Evolutionary conservation across 2,797 vertebrate genomes (phyloP), one percentile per base, ranked within the genome.

Genomic region (Tragelaphus eurycerus): DNA sequence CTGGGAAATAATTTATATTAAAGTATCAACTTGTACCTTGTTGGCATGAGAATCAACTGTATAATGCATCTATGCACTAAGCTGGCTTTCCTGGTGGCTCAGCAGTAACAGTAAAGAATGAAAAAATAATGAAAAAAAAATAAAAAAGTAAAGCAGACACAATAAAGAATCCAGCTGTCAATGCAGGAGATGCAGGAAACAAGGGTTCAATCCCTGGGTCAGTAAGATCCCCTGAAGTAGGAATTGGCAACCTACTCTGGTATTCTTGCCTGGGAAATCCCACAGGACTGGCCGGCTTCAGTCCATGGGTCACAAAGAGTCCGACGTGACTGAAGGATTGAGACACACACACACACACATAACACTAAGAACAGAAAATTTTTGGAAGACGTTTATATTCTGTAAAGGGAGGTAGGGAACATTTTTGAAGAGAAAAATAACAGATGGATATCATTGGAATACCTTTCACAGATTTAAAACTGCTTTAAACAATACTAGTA

Each of bases 1-100:
- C 83, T 98, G 85, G 84, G 96, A 98, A 98, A 97, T 98, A 98
- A 97, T 97, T 98, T 97, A 94, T 97, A 92, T 95, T 96, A 48
- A 97, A 98, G 88, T 97, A 98, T 97, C 95, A 98, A 95, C 74
- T 92, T 96, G 87, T 90, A 98, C 95, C 52, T 98, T 96, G 90
- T 97, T 98, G 98, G 95, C 88, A 64, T 94, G 96, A 93, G 92
- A 97, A 97, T 97, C 96, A 98, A 97, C 98, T 98, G 96, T 97
- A 97, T 15, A 97, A 95, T 97, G 74, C 27, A 55, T 96, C 93
- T 97, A 97, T 54, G 96, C 31, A 97, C 93, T 96, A 92, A 97
- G 38, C 87, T 13, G 34, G 34, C 34, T 74, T 43, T 74, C 34
- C 67, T 25, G 71, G 21, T 74, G 71, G 38, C 71, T 74, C 71